Evolutionary conservation across 2,113 vertebrate genomes (phyloP).

Genomic region (Prinia subflava): DNA sequence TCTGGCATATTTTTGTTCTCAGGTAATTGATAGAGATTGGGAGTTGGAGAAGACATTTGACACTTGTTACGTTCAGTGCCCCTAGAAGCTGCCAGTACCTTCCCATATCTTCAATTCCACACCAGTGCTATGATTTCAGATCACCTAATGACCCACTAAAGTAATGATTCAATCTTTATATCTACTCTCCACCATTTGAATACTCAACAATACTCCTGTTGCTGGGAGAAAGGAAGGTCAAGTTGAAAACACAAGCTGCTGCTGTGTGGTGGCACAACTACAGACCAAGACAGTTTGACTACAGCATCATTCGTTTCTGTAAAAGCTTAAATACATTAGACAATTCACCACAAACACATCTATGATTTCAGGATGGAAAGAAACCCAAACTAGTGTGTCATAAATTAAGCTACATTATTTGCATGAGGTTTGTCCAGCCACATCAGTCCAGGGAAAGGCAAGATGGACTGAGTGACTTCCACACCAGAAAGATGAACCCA

Average conservation of each 20-base stretch:
- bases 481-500: neutral
- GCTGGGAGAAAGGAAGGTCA: constrained; percentile 22
- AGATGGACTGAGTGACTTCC: neutral
- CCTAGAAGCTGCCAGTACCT: neutral
- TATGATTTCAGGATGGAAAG: neutral
- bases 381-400: neutral
- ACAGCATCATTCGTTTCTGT: neutral
- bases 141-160: neutral
- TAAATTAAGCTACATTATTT: neutral
- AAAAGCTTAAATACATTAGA: neutral
- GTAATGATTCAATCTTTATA: neutral
- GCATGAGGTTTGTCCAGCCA: neutral
- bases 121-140: neutral
- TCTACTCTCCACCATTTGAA: neutral
- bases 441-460: neutral
- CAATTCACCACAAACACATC: neutral
- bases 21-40: neutral
- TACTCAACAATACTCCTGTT: neutral
- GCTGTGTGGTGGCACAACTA: neutral
- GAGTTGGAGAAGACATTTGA: neutral
- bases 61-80: neutral
- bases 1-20: neutral
- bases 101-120: neutral
- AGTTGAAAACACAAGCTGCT: neutral
- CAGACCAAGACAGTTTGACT: neutral